Evolutionary conservation across 2,888 invertebrate genomes (phyloP).

Genomic region (Melanargia galathea): DNA sequence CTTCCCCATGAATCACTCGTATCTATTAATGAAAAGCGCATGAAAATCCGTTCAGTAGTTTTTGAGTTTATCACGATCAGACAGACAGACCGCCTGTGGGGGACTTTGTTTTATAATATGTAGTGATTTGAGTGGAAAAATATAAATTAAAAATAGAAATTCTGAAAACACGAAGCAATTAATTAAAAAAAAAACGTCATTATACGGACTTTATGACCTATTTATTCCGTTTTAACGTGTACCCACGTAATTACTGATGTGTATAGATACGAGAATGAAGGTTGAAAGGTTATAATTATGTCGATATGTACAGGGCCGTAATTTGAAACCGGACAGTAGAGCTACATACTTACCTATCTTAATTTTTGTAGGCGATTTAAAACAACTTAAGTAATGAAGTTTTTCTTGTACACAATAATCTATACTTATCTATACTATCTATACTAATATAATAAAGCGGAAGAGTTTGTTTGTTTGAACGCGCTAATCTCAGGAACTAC

Average conservation of each 20-base stretch:
- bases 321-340: neutral
- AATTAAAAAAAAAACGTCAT: constrained; percentile 5
- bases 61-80: no score
- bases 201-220: neutral
- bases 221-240: constrained; percentile 12
- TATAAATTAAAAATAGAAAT: neutral
- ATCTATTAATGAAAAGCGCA: no score
- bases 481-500: no score
- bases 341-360: neutral
- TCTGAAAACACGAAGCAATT: constrained; percentile 24
- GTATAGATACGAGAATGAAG: constrained; percentile 41
- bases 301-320: constrained; percentile 48
- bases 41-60: no score
- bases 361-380: neutral
- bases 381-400: neutral
- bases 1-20: no score
- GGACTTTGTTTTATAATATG: no score
- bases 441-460: no score
- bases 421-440: no score
- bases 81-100: no score
- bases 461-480: no score
- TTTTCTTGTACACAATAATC: no score
- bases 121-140: neutral
- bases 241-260: constrained; percentile 7
- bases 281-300: constrained; percentile 58